Evolutionary conservation across 2,888 invertebrate genomes (phyloP).

Genomic region (Plusia festucae): DNA sequence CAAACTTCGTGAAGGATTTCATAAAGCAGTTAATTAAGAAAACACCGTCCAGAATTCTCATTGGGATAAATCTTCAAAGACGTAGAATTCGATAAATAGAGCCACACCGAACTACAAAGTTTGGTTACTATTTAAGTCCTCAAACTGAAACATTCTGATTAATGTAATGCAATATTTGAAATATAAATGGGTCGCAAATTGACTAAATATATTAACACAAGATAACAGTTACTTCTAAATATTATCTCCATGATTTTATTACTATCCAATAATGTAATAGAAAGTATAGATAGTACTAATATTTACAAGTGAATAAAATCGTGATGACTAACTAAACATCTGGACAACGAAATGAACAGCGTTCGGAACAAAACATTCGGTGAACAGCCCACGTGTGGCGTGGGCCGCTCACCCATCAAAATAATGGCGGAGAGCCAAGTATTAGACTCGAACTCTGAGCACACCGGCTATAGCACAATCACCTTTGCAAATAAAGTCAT

Average conservation of each 20-base stretch:
- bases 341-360: conserved; percentile 65
- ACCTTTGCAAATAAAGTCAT: conserved; percentile 79
- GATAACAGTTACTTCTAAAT: neutral
- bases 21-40: conserved; percentile 67
- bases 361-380: conserved; percentile 78
- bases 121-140: conserved; percentile 21
- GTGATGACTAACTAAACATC: conserved; percentile 67
- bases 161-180: conserved; percentile 25
- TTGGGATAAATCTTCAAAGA: conserved; percentile 57
- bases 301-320: conserved; percentile 46
- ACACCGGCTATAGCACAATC: conserved; percentile 80
- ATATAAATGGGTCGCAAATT: neutral
- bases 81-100: conserved; percentile 16
- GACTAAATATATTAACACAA: neutral
- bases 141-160: conserved; percentile 11
- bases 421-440: conserved; percentile 86
- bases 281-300: conserved; percentile 37
- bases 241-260: conserved; percentile 5
- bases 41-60: conserved; percentile 56
- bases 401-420: conserved; percentile 80
- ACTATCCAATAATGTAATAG: conserved; percentile 12
- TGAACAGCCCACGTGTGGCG: conserved; percentile 73
- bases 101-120: neutral
- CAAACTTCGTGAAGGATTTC: conserved; percentile 66
- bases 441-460: conserved; percentile 70